These are phyloP conservation scores for Ectemnius cavifrons DNA, from an alignment of 2,888 invertebrate species.

Conservation along the genomic window DNA sequence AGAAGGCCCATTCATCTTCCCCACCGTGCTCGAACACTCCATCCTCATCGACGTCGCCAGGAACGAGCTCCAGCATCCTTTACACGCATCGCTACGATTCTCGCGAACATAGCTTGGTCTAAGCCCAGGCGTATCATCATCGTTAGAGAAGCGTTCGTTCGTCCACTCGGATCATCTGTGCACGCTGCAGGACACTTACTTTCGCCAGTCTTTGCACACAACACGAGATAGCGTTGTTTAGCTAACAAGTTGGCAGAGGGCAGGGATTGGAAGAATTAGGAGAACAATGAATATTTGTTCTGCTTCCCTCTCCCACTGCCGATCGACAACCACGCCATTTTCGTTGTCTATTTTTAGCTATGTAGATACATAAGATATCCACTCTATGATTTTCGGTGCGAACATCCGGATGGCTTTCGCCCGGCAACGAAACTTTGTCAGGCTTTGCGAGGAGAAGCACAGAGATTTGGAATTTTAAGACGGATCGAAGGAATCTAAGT, in stretches of 20 bases:
- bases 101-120: slow-evolving; percentile 75
- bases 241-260: slow-evolving; percentile 20
- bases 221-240: slow-evolving; percentile 24
- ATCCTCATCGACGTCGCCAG: slow-evolving; percentile 72
- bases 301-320: slow-evolving; percentile 6
- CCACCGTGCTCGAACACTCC: slow-evolving; percentile 71
- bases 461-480: no score
- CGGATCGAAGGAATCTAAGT: no score
- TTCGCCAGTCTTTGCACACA: slow-evolving; percentile 33
- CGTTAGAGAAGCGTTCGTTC: slow-evolving; percentile 7
- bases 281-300: not conserved
- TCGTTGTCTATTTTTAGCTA: not conserved
- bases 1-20: slow-evolving; percentile 69
- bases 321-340: not conserved
- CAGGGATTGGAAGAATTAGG: slow-evolving; percentile 11
- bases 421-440: not conserved
- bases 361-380: no score
- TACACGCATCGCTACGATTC: slow-evolving; percentile 75
- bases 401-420: slow-evolving; percentile 10
- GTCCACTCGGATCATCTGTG: slow-evolving; percentile 19
- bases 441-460: no score
- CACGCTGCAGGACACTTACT: slow-evolving; percentile 39
- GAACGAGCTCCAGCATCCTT: slow-evolving; percentile 72
- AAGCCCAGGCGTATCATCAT: slow-evolving; percentile 39
- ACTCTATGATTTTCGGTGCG: slow-evolving; percentile 4